Base-by-base conservation (phyloP, 2,797 vertebrate species). In the Hypotaenidia philippensis region DNA sequence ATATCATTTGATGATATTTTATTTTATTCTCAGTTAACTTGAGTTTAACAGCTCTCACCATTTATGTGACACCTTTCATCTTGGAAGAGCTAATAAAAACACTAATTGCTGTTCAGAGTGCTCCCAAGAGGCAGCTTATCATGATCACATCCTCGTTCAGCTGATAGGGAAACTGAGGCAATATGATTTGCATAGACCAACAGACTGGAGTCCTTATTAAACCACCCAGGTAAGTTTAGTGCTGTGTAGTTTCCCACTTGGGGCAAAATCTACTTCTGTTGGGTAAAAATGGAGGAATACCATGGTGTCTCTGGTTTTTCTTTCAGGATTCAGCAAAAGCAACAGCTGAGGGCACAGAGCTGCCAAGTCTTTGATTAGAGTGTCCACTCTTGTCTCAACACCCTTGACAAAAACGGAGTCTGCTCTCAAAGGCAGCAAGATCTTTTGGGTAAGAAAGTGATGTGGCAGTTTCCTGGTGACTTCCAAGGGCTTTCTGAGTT, bases 91-190 rank as follows among this genome's bases (percentile, higher is more conserved):
- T 81, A 91, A 87, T 93, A 90, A 86, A 94, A 80, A 23, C 59
- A 85, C 36, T 92, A 93, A 90, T 87, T 91, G 70, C 94, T 66
- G 59, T 45, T 93, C 81, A 75, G 59, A 93, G 78, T 83, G 72
- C 60, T 94, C 90, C 77, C 55, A 44, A 89, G 74, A 76, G 86
- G 40, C 23, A 71, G 41, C n/a, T 86, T 57, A 31, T 69, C 57
- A 53, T 83, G 44, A 66, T 72, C 74, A 66, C 63, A 82, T 40
- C 66, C 63, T 86, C n/a, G 7, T 56, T 83, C 27, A 16, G 26
- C 49, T 72, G 55, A 41, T 1, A 76, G 56, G 52, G 93, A 95
- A 94, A 95, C 90, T 89, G 94, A 96, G 94, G 92, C 80, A 84
- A 53, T 0, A 3, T 45, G 38, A 16, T 76, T 82, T 87, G 29